Conservation (phyloP, 2,797 vertebrate species). For the Helostoma temminkii region DNA sequence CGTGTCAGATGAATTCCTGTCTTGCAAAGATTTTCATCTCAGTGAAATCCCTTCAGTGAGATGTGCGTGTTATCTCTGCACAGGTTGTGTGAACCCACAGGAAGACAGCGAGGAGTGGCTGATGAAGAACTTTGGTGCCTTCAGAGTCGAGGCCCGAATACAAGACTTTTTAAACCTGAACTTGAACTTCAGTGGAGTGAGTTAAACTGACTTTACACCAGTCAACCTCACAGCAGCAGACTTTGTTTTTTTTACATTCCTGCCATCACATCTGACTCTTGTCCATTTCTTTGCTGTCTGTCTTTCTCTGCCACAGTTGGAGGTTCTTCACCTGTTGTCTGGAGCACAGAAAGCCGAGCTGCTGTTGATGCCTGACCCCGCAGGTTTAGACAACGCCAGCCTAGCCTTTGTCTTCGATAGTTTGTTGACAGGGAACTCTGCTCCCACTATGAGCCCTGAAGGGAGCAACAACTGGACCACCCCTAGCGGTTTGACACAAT, state of each 20-base stretch:
- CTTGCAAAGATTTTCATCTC: too few species aligned
- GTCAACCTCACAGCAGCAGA: background rate
- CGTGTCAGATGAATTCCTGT: too few species aligned
- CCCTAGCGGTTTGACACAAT: background rate
- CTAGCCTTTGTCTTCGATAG: conserved; percentile 78
- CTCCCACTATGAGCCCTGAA: conserved; percentile 15
- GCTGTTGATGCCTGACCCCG: conserved; percentile 72
- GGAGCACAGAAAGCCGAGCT: conserved; percentile 83
- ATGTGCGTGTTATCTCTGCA: conserved; percentile 9
- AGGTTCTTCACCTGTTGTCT: conserved; percentile 82
- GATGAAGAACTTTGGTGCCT: conserved; percentile 84
- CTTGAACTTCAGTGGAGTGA: conserved; percentile 83
- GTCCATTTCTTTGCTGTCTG: background rate
- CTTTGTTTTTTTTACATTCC: background rate
- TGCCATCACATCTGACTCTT: too few species aligned
- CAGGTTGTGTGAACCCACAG: conserved; percentile 76
- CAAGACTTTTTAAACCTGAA: conserved; percentile 80
- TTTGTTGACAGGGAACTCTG: conserved; percentile 52
- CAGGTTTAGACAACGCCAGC: conserved; percentile 71
- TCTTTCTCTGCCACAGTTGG: conserved; percentile 66
- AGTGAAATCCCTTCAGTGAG: too few species aligned
- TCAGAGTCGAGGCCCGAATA: conserved; percentile 76
- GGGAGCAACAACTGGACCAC: conserved; percentile 15
- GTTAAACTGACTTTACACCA: conserved; percentile 20
- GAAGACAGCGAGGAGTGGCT: conserved; percentile 81